A percentile compares a stretch with the other conserved stretches of the same genome.
Conservation (phyloP, 2,113 vertebrate genomes). For the Chlorodrepanis virens region DNA sequence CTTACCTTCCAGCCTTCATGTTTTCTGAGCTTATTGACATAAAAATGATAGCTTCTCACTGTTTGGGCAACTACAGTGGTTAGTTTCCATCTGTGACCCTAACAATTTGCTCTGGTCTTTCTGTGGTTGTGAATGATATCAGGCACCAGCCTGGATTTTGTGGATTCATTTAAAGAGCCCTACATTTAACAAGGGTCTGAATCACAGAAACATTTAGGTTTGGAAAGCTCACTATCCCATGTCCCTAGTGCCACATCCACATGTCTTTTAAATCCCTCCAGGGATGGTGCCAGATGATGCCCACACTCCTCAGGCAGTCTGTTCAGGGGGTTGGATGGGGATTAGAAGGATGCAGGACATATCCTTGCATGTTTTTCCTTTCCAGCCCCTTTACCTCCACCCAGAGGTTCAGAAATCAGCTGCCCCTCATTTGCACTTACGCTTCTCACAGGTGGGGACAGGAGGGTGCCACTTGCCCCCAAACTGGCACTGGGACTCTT, state of each 20-base stretch:
- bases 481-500: conserved; percentile 37
- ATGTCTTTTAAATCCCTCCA: background rate
- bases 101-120: background rate
- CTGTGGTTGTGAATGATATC: background rate
- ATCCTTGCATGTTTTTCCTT: background rate
- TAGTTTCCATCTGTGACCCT: background rate
- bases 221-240: background rate
- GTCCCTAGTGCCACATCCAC: background rate
- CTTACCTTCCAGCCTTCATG: background rate
- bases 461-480: conserved; percentile 41
- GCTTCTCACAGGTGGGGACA: conserved; percentile 29
- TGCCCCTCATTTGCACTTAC: background rate
- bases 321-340: background rate
- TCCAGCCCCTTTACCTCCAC: background rate
- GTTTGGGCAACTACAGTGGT: background rate
- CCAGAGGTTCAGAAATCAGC: background rate
- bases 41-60: background rate
- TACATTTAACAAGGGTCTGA: background rate
- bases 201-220: background rate
- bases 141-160: background rate
- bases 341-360: background rate
- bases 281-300: background rate
- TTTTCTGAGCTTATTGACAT: background rate
- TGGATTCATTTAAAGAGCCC: background rate
- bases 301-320: background rate